Conservation (phyloP, 2,797 vertebrate genomes). For the Corythornis leucogaster region DNA sequence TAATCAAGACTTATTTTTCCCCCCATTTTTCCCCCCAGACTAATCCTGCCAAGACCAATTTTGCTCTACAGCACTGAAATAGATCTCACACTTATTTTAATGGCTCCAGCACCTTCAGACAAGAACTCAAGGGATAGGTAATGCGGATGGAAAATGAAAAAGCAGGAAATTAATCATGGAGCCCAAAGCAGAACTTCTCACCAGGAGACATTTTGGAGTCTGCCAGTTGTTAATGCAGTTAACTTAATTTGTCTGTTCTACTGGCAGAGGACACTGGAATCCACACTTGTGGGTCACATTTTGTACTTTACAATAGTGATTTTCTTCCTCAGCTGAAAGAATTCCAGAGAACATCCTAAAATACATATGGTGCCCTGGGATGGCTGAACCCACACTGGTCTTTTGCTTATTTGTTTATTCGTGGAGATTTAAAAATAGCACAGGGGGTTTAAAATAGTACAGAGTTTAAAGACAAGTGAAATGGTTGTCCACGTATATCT, state of each 20-base stretch:
- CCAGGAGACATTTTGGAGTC: not conserved
- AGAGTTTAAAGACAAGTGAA: not conserved
- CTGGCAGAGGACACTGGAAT: not conserved
- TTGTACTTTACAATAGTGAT: not conserved
- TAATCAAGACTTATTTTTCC: not conserved
- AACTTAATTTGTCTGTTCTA: not conserved
- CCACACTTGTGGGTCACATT: not conserved
- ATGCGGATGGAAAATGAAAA: not conserved
- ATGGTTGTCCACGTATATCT: not conserved
- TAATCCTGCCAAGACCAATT: not conserved
- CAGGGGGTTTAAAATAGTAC: not conserved
- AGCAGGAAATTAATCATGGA: not conserved
- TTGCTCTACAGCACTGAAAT: not conserved
- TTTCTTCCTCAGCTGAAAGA: not conserved
- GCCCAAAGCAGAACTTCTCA: not conserved
- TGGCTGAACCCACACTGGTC: not conserved
- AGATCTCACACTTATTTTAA: not conserved
- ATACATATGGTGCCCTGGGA: not conserved
- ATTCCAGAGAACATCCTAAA: not conserved
- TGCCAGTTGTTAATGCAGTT: not conserved
- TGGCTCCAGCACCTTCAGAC: not conserved
- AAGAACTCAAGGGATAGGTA: not conserved
- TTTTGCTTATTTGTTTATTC: not conserved
- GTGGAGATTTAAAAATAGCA: not conserved
- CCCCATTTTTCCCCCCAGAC: not conserved